Evolutionary conservation across 2,797 vertebrate genomes (phyloP).

Genomic region (Centropyge bicolor): DNA sequence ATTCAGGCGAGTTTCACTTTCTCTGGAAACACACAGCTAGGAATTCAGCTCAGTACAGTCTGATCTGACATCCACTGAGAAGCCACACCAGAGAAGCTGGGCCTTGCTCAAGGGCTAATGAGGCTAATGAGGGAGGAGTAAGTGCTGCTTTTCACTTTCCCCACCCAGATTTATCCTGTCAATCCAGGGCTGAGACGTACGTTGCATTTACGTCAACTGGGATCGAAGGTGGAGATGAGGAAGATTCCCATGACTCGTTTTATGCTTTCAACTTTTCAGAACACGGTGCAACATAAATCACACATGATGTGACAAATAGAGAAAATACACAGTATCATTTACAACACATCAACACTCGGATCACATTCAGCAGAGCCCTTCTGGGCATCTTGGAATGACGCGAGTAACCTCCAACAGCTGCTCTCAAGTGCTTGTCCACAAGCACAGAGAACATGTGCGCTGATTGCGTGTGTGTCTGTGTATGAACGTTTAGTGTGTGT

Average conservation of each 20-base stretch:
- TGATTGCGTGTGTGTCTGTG: background rate
- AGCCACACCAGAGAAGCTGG: too few species aligned
- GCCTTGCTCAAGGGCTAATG: too few species aligned
- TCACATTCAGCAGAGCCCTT: conserved; percentile 7
- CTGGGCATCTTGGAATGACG: background rate
- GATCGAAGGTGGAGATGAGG: background rate
- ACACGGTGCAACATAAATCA: conserved; percentile 22
- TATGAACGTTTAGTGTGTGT: background rate
- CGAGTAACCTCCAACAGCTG: conserved; percentile 23
- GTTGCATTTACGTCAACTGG: background rate
- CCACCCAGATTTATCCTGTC: too few species aligned
- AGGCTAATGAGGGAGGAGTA: too few species aligned
- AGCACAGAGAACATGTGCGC: background rate
- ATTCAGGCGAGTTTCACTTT: too few species aligned
- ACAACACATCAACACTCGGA: conserved; percentile 18
- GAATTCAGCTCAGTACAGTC: too few species aligned
- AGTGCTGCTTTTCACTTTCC: too few species aligned
- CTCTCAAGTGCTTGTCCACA: background rate
- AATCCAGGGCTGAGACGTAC: background rate
- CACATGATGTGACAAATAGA: background rate
- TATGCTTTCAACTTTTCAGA: background rate
- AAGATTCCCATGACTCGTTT: background rate
- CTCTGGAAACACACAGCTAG: too few species aligned
- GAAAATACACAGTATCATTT: conserved; percentile 9
- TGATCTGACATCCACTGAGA: too few species aligned